Percentiles rank a stretch among this genome's conserved stretches.
Conservation (phyloP, 2,888 invertebrate species). For the Drosophila peninsularis region DNA sequence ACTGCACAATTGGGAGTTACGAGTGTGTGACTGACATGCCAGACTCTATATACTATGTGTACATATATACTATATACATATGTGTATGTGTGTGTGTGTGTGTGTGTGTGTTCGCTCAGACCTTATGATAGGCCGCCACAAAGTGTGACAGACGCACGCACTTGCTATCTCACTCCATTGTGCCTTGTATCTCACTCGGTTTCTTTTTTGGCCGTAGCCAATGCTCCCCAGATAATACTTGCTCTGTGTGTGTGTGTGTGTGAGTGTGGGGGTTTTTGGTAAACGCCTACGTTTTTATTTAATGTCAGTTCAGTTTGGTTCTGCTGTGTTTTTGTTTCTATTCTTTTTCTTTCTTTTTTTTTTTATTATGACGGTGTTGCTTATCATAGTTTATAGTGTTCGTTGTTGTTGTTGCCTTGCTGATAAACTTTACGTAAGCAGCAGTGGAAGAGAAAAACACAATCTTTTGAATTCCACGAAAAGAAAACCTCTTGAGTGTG, state of each 20-base stretch:
- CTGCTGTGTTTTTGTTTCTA: constrained; percentile 7
- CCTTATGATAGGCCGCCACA: constrained; percentile 55
- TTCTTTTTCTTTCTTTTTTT: constrained; percentile 37
- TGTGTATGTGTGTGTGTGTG: background rate
- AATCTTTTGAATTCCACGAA: constrained; percentile 46
- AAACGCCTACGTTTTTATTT: constrained; percentile 80
- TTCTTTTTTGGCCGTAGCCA: constrained; percentile 17
- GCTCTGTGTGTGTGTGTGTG: constrained; percentile 11
- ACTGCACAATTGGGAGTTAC: constrained; percentile 79
- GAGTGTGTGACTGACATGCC: constrained; percentile 64
- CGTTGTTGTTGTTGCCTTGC: constrained; percentile 39
- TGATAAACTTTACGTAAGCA: constrained; percentile 67
- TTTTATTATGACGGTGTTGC: constrained; percentile 65
- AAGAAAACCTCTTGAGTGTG: constrained; percentile 47
- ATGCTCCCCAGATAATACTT: constrained; percentile 65
- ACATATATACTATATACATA: constrained; percentile 4
- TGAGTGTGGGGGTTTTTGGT: constrained; percentile 48
- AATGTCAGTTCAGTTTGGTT: constrained; percentile 54
- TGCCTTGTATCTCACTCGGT: constrained; percentile 11
- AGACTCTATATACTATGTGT: constrained; percentile 9
- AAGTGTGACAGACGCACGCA: constrained; percentile 42
- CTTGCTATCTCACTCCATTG: constrained; percentile 32
- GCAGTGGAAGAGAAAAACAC: constrained; percentile 6
- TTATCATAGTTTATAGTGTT: constrained; percentile 75
- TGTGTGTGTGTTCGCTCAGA: constrained; percentile 16